A percentile compares a stretch with the other conserved stretches of the same genome.
Conservation (phyloP, 1,140 invertebrate genomes). For the Ceratosolen solmsi region DNA sequence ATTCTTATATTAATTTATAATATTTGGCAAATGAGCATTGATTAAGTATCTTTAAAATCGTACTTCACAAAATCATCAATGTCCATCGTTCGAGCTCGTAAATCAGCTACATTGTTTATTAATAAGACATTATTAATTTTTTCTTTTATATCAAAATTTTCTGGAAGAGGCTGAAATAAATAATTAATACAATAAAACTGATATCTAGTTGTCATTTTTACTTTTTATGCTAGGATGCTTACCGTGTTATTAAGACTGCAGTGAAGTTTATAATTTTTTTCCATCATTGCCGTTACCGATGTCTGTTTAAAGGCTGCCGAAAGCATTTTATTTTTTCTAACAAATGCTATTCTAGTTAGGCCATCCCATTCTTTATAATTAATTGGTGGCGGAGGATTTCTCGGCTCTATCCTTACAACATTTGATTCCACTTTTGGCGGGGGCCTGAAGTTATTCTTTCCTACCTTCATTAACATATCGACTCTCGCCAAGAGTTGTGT, state of each 20-base stretch:
- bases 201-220: slow-evolving; percentile 28
- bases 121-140: slow-evolving; percentile 86
- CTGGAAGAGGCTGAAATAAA: slow-evolving; percentile 81
- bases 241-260: slow-evolving; percentile 92
- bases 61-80: slow-evolving; percentile 95
- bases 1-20: not conserved
- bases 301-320: slow-evolving; percentile 89
- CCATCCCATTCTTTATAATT: slow-evolving; percentile 99
- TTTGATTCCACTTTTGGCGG: slow-evolving; percentile 99
- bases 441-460: slow-evolving; percentile 98
- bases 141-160: slow-evolving; percentile 89
- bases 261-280: slow-evolving; percentile 94
- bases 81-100: slow-evolving; percentile 94
- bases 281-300: slow-evolving; percentile 86
- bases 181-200: slow-evolving; percentile 34
- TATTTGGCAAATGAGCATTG: not conserved
- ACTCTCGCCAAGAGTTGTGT: slow-evolving; percentile 96
- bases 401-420: slow-evolving; percentile 98
- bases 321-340: slow-evolving; percentile 96
- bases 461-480: slow-evolving; percentile 98
- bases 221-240: slow-evolving; percentile 58
- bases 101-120: slow-evolving; percentile 80
- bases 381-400: slow-evolving; percentile 95
- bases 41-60: slow-evolving; percentile 50
- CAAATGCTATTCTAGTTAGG: slow-evolving; percentile 93